These are phyloP conservation scores for Luperina nickerlii DNA, from an alignment of 2,888 invertebrate genomes.

Conservation along the genomic window DNA sequence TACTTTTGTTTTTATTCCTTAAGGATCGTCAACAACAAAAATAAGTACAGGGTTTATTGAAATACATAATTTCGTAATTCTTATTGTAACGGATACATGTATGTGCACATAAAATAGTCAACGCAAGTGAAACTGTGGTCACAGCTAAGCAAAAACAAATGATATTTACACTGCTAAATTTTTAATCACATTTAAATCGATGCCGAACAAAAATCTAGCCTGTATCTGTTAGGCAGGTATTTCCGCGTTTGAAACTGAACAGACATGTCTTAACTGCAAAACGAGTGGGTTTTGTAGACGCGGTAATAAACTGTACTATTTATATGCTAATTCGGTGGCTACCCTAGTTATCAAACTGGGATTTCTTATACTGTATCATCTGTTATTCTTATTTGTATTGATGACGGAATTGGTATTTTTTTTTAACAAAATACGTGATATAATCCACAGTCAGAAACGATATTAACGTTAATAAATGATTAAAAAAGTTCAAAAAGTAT, in stretches of 20 bases:
- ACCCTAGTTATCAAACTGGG: background rate
- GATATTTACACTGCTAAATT: background rate
- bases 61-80: too few species aligned
- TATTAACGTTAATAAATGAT: too few species aligned
- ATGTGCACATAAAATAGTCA: background rate
- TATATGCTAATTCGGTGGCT: slow-evolving; percentile 19
- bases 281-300: background rate
- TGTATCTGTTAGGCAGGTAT: background rate
- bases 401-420: background rate
- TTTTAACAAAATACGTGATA: too few species aligned
- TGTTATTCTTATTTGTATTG: slow-evolving; percentile 1
- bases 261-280: slow-evolving; percentile 20
- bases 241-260: slow-evolving; percentile 11
- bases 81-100: too few species aligned
- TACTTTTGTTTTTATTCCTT: too few species aligned
- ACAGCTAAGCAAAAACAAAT: background rate
- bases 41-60: too few species aligned
- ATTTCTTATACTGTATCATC: background rate
- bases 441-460: too few species aligned
- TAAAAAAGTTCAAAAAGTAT: too few species aligned
- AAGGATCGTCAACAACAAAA: too few species aligned
- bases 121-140: fast-evolving
- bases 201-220: background rate
- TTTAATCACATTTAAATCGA: slow-evolving; percentile 15
- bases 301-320: slow-evolving; percentile 7